Evolutionary conservation across 35 echinoderm and acorn worm genomes (phyloP).

Genomic region (Ptychodera flava): DNA sequence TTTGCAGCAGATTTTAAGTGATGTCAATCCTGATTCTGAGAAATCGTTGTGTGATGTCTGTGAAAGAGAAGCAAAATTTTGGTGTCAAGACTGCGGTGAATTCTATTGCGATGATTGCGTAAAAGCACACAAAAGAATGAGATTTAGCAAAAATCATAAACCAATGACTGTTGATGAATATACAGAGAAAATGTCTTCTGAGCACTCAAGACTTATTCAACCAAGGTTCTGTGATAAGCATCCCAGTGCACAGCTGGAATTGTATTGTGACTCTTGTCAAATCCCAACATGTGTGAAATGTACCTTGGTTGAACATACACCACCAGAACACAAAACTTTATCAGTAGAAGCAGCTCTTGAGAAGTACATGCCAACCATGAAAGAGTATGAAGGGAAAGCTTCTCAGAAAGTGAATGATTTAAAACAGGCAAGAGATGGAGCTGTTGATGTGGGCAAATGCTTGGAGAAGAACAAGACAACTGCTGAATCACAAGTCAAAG

Average conservation of each 20-base stretch:
- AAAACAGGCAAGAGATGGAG: neutral
- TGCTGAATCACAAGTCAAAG: neutral
- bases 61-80: neutral
- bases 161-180: neutral
- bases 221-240: neutral
- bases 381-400: neutral
- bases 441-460: neutral
- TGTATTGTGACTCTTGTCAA: neutral
- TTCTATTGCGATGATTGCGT: neutral
- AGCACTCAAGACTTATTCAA: neutral
- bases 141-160: neutral
- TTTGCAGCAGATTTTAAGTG: neutral
- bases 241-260: neutral
- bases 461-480: neutral
- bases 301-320: neutral
- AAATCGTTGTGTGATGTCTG: neutral
- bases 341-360: neutral
- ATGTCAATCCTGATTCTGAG: neutral
- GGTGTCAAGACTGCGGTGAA: neutral
- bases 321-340: neutral
- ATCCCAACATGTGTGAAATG: neutral
- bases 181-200: neutral
- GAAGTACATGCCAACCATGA: neutral
- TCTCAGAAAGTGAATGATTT: neutral
- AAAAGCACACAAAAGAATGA: neutral